Percentiles rank a stretch among this genome's conserved stretches.
These are phyloP conservation scores for Catonia carolina DNA, from an alignment of 2,888 invertebrate genomes.

Conservation along the genomic window DNA sequence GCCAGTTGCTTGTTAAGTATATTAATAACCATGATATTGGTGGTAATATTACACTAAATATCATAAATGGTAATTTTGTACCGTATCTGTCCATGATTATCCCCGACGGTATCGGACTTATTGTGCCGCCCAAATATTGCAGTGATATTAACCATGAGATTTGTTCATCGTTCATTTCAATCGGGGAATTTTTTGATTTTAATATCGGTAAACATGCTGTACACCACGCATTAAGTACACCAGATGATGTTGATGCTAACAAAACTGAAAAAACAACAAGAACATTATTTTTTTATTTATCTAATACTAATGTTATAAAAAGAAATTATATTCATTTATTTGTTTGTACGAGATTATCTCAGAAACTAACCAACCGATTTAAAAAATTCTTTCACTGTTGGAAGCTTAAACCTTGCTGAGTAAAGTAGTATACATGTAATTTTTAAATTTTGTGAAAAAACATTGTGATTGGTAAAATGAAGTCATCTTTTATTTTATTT, in stretches of 20 bases:
- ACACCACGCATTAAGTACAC: neutral
- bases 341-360: too few relatives aligned
- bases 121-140: neutral
- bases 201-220: neutral
- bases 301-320: too few relatives aligned
- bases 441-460: too few relatives aligned
- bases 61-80: neutral
- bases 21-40: neutral
- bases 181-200: neutral
- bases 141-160: neutral
- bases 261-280: neutral
- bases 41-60: neutral
- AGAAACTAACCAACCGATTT: too few relatives aligned
- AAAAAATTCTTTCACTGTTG: too few relatives aligned
- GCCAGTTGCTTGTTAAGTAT: neutral
- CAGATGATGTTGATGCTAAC: neutral
- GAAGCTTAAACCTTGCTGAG: too few relatives aligned
- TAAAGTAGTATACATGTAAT: too few relatives aligned
- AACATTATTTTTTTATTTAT: neutral
- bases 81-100: slow-evolving; percentile 1
- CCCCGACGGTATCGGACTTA: neutral
- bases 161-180: neutral
- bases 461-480: too few relatives aligned
- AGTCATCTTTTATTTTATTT: too few relatives aligned
- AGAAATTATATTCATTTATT: too few relatives aligned